A percentile compares a stretch with the other conserved stretches of the same genome.
Conservation (phyloP, 2,888 invertebrate genomes). For the Holacanthella duospinosa region DNA sequence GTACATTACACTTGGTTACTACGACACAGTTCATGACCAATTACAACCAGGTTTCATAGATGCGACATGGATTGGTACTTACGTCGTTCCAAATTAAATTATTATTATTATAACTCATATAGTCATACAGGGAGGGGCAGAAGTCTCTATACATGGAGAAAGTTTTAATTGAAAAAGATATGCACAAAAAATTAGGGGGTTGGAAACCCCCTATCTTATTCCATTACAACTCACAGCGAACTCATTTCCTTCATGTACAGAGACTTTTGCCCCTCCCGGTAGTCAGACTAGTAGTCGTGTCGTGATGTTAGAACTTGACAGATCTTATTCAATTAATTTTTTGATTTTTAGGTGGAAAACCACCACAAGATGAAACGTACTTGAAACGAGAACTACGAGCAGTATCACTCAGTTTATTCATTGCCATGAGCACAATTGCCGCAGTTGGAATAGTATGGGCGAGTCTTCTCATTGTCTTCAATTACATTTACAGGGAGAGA, state of each 20-base stretch:
- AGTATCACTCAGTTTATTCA: constrained; percentile 78
- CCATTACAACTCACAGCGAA: too few species aligned
- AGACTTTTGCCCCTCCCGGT: too few species aligned
- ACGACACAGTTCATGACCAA: constrained; percentile 90
- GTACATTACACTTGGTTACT: constrained; percentile 88
- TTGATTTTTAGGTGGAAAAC: constrained; percentile 58
- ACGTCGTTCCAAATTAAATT: neutral
- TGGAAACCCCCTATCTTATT: too few species aligned
- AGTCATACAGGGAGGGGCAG: too few species aligned
- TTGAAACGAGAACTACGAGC: constrained; percentile 72
- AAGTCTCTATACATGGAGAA: too few species aligned
- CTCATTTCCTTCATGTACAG: too few species aligned
- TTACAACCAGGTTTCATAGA: constrained; percentile 42
- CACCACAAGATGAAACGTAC: constrained; percentile 89
- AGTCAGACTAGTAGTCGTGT: too few species aligned
- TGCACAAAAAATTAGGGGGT: too few species aligned
- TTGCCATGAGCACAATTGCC: constrained; percentile 85
- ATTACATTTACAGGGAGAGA: constrained; percentile 79
- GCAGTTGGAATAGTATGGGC: constrained; percentile 78
- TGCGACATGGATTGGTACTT: constrained; percentile 78
- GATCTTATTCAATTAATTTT: neutral
- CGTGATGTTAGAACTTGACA: too few species aligned
- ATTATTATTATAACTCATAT: too few species aligned
- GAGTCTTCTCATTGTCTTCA: constrained; percentile 77
- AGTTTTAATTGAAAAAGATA: neutral